phyloP scores from a whole-genome alignment of 2,888 invertebrate species.

The Pemphredon lugubris region DNA sequence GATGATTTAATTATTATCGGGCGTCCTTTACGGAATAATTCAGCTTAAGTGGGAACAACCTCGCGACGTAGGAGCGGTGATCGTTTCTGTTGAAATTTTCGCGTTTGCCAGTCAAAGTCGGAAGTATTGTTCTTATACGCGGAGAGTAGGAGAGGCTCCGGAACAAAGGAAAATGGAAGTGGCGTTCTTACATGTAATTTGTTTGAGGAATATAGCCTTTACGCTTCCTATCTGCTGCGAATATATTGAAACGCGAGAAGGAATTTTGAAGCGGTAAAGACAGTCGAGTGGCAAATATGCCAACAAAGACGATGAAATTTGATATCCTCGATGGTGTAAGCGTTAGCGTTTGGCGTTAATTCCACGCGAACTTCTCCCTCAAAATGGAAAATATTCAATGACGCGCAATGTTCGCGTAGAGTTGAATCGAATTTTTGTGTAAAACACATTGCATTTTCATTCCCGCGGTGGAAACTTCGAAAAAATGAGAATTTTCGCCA shows the following conservation, averaged over 20 bases:
- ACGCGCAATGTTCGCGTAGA: neutral
- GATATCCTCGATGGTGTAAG: neutral
- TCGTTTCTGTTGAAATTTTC: neutral
- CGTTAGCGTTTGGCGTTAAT: neutral
- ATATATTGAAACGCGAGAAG: constrained; percentile 5
- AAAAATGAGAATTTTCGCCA: neutral
- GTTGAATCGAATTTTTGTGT: neutral
- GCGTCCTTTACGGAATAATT: neutral
- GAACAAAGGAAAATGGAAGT: constrained; percentile 18
- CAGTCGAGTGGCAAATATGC: neutral
- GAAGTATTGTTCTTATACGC: constrained; percentile 9
- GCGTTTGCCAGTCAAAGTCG: constrained; percentile 1
- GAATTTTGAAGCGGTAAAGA: constrained; percentile 1
- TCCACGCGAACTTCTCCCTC: neutral
- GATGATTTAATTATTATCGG: neutral
- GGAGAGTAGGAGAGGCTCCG: constrained; percentile 3
- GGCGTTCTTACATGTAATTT: constrained; percentile 19
- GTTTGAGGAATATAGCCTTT: constrained; percentile 8
- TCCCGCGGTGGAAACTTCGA: neutral
- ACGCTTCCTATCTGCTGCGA: neutral
- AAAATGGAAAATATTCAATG: neutral
- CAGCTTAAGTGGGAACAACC: neutral
- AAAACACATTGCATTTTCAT: neutral
- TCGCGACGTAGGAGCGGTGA: neutral
- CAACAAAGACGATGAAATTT: constrained; percentile 12